A percentile compares a stretch with the other conserved stretches of the same genome.
phyloP scores from a whole-genome alignment of 2,888 invertebrate genomes.

The Tortrix viridana region DNA sequence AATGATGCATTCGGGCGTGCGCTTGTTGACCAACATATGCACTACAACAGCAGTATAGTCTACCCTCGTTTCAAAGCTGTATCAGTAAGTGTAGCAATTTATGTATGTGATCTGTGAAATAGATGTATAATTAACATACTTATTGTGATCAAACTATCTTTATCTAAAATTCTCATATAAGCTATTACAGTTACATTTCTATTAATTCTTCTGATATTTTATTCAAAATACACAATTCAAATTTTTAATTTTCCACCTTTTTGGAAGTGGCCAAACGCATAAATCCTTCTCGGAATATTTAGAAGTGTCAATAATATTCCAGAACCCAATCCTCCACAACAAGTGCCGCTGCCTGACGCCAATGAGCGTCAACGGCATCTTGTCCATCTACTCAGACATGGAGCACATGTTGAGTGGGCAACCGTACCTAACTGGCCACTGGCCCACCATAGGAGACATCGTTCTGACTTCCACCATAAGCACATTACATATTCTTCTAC shows the following conservation, averaged over 20 bases:
- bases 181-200: too few species aligned
- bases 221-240: too few species aligned
- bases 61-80: constrained; percentile 62
- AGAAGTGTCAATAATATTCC: constrained; percentile 17
- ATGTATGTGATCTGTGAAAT: not conserved
- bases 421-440: constrained; percentile 58
- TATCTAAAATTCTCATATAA: too few species aligned
- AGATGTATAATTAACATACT: too few species aligned
- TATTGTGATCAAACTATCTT: too few species aligned
- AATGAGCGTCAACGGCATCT: constrained; percentile 58
- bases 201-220: too few species aligned
- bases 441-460: constrained; percentile 61
- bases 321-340: constrained; percentile 69
- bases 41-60: constrained; percentile 60
- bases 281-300: too few species aligned
- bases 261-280: too few species aligned
- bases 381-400: constrained; percentile 58
- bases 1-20: constrained; percentile 60
- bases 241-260: too few species aligned
- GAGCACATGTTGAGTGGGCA: constrained; percentile 56
- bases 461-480: constrained; percentile 61
- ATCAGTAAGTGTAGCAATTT: constrained; percentile 52
- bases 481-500: constrained; percentile 62
- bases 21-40: constrained; percentile 58
- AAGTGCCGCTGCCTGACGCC: constrained; percentile 62